Evolutionary conservation across 2,797 vertebrate species (phyloP).

Genomic region (Brachyrhaphis roseni): DNA sequence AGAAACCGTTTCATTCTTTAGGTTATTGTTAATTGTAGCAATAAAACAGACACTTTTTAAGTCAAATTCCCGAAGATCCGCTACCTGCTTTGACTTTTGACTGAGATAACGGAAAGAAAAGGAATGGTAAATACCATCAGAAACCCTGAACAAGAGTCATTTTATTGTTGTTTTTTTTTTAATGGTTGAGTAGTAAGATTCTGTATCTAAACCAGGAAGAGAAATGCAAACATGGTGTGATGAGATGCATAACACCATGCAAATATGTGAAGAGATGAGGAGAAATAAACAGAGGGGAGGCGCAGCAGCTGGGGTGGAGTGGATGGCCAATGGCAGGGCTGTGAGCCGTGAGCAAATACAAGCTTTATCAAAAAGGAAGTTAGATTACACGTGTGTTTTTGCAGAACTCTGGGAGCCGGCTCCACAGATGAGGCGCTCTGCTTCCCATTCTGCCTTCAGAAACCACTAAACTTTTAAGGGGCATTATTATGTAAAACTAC

Average conservation of each 20-base stretch:
- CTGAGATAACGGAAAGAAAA: not conserved
- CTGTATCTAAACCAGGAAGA: not conserved
- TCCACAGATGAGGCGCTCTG: not conserved
- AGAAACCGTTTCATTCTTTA: not conserved
- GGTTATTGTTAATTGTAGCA: not conserved
- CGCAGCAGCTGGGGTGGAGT: not conserved
- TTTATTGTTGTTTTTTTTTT: no score
- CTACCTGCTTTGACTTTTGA: not conserved
- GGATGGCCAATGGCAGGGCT: not conserved
- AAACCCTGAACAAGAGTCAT: no score
- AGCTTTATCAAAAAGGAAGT: not conserved
- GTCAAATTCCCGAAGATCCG: not conserved
- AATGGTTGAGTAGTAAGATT: not conserved
- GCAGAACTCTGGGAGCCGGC: not conserved
- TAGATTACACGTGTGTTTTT: not conserved
- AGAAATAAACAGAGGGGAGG: not conserved
- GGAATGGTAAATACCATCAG: not conserved
- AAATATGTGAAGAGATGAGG: not conserved
- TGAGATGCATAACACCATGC: not conserved
- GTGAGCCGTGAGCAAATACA: not conserved
- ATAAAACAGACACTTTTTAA: not conserved
- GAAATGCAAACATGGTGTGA: not conserved
- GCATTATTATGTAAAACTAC: no score
- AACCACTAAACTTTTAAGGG: not conserved
- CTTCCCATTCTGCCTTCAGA: not conserved